Evolutionary conservation across 2,797 vertebrate genomes (phyloP).

Genomic region (Phrynocephalus guinanensis): DNA sequence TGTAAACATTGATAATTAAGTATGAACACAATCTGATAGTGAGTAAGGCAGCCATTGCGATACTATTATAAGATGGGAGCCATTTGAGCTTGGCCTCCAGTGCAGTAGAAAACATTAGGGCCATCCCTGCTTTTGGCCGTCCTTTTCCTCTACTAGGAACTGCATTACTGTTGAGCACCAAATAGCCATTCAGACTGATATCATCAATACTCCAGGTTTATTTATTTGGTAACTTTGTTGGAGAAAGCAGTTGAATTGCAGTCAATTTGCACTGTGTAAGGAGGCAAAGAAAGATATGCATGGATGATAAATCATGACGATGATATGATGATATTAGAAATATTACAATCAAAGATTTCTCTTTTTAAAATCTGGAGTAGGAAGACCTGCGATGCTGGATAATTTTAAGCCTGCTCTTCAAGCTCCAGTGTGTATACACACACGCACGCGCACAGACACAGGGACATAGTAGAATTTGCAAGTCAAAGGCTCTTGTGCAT

Average conservation of each 20-base stretch:
- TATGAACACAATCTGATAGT: too few species aligned
- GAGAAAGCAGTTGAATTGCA: not conserved
- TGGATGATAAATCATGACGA: not conserved
- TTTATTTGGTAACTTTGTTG: slow-evolving; percentile 3
- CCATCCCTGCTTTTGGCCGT: too few species aligned
- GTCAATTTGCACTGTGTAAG: not conserved
- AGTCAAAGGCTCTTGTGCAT: not conserved
- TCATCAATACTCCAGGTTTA: too few species aligned
- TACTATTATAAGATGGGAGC: too few species aligned
- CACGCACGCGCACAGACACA: slow-evolving; percentile 14
- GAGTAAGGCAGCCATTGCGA: too few species aligned
- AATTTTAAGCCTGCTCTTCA: slow-evolving; percentile 19
- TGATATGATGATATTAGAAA: not conserved
- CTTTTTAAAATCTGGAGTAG: slow-evolving; percentile 11
- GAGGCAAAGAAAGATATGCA: slow-evolving; percentile 14
- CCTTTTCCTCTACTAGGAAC: too few species aligned
- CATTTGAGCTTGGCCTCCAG: too few species aligned
- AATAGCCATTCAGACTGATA: too few species aligned
- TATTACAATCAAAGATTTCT: not conserved
- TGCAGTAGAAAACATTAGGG: too few species aligned
- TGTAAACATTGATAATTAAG: too few species aligned
- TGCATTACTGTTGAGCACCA: too few species aligned
- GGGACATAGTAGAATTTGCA: not conserved
- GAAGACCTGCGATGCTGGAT: not conserved
- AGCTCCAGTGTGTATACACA: not conserved